Conservation (phyloP, 2,888 invertebrate genomes). For the Phania funesta region DNA sequence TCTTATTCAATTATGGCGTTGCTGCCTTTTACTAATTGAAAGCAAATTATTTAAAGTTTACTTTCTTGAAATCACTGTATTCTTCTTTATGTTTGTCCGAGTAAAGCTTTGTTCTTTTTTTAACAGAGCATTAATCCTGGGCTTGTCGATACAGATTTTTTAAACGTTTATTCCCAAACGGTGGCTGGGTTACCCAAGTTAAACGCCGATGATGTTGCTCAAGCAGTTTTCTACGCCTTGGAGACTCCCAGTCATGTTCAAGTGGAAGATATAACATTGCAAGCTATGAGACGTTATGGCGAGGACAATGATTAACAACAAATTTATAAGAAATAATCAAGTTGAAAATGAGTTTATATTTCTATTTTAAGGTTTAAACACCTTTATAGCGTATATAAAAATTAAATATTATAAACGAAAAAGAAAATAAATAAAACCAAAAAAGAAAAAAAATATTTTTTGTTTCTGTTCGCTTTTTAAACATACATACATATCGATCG, state of each 20-base stretch:
- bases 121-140: constrained; percentile 84
- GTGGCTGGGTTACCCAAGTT: constrained; percentile 80
- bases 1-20: not conserved
- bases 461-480: too few species aligned
- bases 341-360: not conserved
- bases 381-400: too few species aligned
- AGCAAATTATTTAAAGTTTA: not conserved
- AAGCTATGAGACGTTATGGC: constrained; percentile 74
- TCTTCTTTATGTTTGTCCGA: too few species aligned
- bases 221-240: constrained; percentile 83
- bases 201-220: constrained; percentile 83
- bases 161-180: constrained; percentile 78
- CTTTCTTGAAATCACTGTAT: not conserved
- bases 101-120: not conserved
- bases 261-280: constrained; percentile 78
- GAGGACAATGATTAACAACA: constrained; percentile 15
- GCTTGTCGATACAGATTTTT: constrained; percentile 82
- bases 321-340: not conserved
- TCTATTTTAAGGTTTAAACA: too few species aligned
- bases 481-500: too few species aligned
- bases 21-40: not conserved
- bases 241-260: constrained; percentile 84
- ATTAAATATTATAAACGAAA: too few species aligned
- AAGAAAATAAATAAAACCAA: too few species aligned
- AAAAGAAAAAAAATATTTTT: too few species aligned